These are phyloP conservation scores for Fistularia commersonii DNA, from an alignment of 2,797 vertebrate genomes.

Conservation along the genomic window DNA sequence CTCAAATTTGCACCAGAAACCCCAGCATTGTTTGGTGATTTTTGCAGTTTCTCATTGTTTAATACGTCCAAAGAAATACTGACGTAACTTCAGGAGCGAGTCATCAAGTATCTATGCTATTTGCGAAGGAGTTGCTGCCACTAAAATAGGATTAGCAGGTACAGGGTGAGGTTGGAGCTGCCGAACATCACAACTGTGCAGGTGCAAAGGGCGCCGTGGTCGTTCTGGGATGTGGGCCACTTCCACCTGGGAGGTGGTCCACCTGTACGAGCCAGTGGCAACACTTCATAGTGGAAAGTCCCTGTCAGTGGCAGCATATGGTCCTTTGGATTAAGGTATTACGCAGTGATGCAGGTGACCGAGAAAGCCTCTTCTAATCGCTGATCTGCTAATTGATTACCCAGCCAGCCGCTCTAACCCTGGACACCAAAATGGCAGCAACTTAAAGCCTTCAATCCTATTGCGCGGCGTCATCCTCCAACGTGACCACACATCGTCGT, in stretches of 20 bases:
- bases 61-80: no score
- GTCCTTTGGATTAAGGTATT: constrained; percentile 84
- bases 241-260: constrained; percentile 22
- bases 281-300: constrained; percentile 46
- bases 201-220: not conserved
- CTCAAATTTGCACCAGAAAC: no score
- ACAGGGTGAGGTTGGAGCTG: no score
- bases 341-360: constrained; percentile 79
- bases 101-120: no score
- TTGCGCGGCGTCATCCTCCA: constrained; percentile 58
- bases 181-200: no score
- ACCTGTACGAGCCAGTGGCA: constrained; percentile 28
- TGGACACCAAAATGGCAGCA: constrained; percentile 69
- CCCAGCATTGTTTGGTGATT: no score
- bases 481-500: constrained; percentile 45
- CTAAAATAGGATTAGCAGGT: no score
- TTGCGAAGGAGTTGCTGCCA: no score
- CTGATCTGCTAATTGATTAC: constrained; percentile 81
- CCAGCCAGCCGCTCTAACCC: constrained; percentile 50
- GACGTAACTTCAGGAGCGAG: no score
- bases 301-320: constrained; percentile 77
- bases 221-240: not conserved
- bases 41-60: no score
- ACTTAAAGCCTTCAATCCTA: constrained; percentile 76
- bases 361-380: constrained; percentile 74